phyloP scores from a whole-genome alignment of 2,113 vertebrate genomes.

The Pungitius pungitius region DNA sequence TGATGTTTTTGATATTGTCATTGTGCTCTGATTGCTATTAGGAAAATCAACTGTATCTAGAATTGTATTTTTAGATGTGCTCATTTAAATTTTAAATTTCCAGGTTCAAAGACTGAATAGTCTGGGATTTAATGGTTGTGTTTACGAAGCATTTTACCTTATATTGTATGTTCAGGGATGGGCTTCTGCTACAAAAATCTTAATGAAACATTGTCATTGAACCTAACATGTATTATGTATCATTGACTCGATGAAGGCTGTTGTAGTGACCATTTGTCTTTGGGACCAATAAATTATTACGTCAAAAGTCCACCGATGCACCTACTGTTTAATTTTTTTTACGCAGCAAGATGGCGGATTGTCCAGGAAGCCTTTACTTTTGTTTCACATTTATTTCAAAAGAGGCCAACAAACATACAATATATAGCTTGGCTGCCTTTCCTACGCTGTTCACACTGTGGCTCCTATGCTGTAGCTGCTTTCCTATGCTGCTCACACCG shows the following conservation, averaged over 20 bases:
- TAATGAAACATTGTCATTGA: neutral
- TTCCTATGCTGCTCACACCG: no score
- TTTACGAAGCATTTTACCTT: neutral
- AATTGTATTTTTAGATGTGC: neutral
- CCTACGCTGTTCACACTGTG: no score
- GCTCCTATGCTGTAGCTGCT: no score
- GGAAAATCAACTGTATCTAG: neutral
- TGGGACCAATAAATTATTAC: no score
- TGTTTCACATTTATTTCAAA: no score
- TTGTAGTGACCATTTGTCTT: no score
- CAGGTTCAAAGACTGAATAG: neutral
- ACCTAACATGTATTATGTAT: neutral
- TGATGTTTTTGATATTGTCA: neutral
- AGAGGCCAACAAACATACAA: no score
- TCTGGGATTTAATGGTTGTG: neutral
- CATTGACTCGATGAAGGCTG: neutral
- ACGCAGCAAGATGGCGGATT: no score
- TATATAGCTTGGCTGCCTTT: no score
- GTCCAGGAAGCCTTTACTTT: no score
- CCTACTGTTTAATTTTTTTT: no score
- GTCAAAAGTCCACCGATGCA: no score
- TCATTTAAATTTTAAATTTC: neutral
- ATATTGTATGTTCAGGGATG: neutral
- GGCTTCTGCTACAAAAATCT: neutral
- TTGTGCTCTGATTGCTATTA: neutral